Conservation (phyloP, 2,113 vertebrate genomes). For the Oxygymnocypris stewartii region DNA sequence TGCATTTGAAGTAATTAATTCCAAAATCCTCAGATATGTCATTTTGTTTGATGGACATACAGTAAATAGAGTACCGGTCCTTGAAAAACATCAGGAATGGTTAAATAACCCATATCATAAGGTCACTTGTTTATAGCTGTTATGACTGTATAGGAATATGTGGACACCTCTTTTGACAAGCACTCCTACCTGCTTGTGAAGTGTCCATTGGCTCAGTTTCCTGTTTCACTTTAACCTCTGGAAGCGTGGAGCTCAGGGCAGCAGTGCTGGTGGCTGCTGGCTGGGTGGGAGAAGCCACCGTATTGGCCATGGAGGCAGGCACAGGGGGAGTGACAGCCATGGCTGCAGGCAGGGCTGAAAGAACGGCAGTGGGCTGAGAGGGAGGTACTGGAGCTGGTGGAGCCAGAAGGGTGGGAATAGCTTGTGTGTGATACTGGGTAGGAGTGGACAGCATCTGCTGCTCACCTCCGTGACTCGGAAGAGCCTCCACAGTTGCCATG, state of each 20-base stretch:
- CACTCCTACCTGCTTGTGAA: conserved; percentile 63
- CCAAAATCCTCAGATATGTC: no score
- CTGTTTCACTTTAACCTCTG: conserved; percentile 92
- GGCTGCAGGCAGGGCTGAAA: conserved; percentile 82
- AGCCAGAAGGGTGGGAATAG: conserved; percentile 84
- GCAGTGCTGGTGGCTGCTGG: conserved; percentile 82
- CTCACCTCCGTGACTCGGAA: conserved; percentile 81
- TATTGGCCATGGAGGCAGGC: conserved; percentile 79
- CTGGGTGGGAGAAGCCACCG: conserved; percentile 83
- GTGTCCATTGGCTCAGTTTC: conserved; percentile 88
- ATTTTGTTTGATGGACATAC: no score
- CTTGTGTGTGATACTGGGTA: conserved; percentile 85
- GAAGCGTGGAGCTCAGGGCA: conserved; percentile 79
- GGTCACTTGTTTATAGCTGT: no score
- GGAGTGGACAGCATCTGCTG: conserved; percentile 81
- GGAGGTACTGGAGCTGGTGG: conserved; percentile 83
- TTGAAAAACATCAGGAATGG: no score
- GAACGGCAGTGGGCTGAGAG: conserved; percentile 82
- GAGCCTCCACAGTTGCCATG: conserved; percentile 85
- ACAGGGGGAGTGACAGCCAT: conserved; percentile 78
- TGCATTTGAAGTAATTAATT: no score
- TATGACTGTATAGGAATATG: no score
- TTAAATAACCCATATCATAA: no score
- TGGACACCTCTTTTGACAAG: background rate
- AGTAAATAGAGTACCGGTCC: no score